Evolutionary conservation across 1,140 invertebrate species (phyloP), one percentile per base, ranked within the genome.

Genomic region (Cydia fagiglandana): DNA sequence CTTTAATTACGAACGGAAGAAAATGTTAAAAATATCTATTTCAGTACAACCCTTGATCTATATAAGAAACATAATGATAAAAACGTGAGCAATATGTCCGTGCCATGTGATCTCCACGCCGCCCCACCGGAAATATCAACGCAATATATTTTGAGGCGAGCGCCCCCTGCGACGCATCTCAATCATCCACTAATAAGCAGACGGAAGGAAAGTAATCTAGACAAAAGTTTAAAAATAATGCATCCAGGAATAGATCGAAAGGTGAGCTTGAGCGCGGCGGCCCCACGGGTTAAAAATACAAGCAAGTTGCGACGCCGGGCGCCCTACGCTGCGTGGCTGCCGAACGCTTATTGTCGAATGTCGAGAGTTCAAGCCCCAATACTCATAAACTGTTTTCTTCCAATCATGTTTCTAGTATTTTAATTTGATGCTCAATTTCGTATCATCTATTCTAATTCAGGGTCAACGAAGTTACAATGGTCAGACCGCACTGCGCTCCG

Each of bases 151-250:
- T 86, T 64, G 77, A 84, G 83, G 34, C 75, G 73, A 84, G 85
- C 87, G 86, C 90, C 89, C 89, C 90, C 90, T 89, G 90, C 88
- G 88, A 89, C 86, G 89, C 88, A 81, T 88, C 85, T 90, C 86
- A 90, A 91, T 91, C 90, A 91, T 89, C 86, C 86, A 87, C 88
- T 90, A 91, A 92, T 91, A 90, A 91, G 89, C 84, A 88, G 85
- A 85, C 87, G 88, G 88, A 90, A 90, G 89, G 88, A 88, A 91
- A 90, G 90, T 88, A 87, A 90, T 90, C 86, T 89, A 91, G 88
- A 91, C 88, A 90, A 90, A 91, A 89, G 88, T 92, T 90, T 91
- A 92, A 89, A 88, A 90, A 90, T 91, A 91, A 90, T 77, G 73
- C 80, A 50, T 83, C 84, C 86, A 86, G 81, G 83, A 92, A 91